Conservation (phyloP, 1,140 invertebrate species). For the Macrotrachela quadricornifera region DNA sequence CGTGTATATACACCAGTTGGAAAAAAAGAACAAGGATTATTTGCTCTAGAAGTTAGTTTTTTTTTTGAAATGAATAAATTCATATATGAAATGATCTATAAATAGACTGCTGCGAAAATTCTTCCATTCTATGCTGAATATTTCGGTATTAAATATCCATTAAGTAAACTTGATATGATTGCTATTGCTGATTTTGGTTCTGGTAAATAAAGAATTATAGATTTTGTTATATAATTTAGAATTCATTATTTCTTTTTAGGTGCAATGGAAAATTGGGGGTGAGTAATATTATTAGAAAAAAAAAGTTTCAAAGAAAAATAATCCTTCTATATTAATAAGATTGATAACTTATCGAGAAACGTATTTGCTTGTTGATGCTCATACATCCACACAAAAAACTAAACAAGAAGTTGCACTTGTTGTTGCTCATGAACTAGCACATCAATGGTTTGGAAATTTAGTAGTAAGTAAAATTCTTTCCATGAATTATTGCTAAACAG, state of each 20-base stretch:
- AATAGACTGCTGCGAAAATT: constrained; percentile 42
- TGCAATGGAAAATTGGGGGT: constrained; percentile 33
- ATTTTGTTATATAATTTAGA: constrained; percentile 90
- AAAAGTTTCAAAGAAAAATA: too few relatives aligned
- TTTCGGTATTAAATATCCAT: constrained; percentile 56
- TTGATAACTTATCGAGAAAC: constrained; percentile 26
- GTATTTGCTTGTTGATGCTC: constrained; percentile 13
- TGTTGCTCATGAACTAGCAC: constrained; percentile 61
- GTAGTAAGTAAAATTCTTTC: constrained; percentile 32
- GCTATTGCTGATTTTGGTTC: constrained; percentile 28
- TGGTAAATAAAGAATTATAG: constrained; percentile 38
- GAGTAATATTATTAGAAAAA: too few relatives aligned
- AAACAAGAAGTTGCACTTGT: constrained; percentile 69
- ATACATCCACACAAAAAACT: constrained; percentile 43
- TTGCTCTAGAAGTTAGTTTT: constrained; percentile 46
- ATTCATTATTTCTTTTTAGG: constrained; percentile 62
- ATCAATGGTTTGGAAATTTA: constrained; percentile 35
- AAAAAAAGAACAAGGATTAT: constrained; percentile 70
- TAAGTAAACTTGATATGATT: constrained; percentile 30
- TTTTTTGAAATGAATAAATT: too few relatives aligned
- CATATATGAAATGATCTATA: too few relatives aligned
- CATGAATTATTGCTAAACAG: too few relatives aligned
- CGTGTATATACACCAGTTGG: constrained; percentile 74
- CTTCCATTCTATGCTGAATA: constrained; percentile 64
- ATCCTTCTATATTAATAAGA: too few relatives aligned